phyloP scores from a whole-genome alignment of 2,113 vertebrate species.

The Heloderma charlesbogerti region DNA sequence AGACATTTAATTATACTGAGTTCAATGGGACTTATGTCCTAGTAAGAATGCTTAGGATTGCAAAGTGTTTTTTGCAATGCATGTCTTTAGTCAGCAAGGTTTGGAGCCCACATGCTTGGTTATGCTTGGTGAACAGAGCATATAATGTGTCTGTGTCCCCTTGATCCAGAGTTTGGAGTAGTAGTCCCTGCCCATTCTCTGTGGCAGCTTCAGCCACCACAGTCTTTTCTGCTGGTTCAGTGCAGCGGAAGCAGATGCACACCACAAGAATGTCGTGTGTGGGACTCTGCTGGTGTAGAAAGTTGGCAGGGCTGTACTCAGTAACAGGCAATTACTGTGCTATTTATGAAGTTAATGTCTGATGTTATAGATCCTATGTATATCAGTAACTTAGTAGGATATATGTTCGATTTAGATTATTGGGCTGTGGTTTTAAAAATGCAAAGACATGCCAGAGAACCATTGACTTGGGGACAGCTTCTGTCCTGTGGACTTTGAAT shows the following conservation, averaged over 20 bases:
- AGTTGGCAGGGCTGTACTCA: background rate
- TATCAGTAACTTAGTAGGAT: background rate
- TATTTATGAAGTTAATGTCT: background rate
- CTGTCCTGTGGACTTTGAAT: background rate
- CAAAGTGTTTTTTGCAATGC: background rate
- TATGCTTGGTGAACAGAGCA: background rate
- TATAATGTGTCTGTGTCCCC: background rate
- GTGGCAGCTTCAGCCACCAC: background rate
- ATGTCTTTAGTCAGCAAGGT: background rate
- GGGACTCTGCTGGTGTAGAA: background rate
- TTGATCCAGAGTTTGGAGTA: background rate
- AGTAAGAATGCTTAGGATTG: constrained; percentile 40
- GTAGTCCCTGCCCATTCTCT: background rate
- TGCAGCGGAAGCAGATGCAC: background rate
- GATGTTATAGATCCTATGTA: background rate
- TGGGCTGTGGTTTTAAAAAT: background rate
- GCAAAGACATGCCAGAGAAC: background rate
- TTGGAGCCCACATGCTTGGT: background rate
- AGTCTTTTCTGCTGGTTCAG: background rate
- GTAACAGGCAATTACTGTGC: background rate
- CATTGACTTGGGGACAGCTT: background rate
- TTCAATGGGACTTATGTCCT: background rate
- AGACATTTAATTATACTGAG: background rate
- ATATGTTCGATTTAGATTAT: background rate
- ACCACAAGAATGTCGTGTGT: background rate